phyloP scores from a whole-genome alignment of 2,888 invertebrate species.

The Ochlodes sylvanus region DNA sequence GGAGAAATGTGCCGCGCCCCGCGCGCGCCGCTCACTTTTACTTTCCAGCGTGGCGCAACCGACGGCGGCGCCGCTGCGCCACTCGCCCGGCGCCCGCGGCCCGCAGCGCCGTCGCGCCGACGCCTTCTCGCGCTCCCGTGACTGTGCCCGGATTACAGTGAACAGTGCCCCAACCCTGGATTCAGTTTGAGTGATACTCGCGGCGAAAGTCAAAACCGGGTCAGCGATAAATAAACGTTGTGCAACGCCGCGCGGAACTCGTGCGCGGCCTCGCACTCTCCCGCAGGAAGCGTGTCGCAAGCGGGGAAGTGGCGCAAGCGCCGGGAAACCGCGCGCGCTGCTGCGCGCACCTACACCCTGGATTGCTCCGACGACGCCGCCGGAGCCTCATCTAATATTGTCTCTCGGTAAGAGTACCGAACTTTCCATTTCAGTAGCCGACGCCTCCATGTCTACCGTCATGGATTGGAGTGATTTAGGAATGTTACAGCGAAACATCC shows the following conservation, averaged over 20 bases:
- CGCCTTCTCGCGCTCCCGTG: slow-evolving; percentile 55
- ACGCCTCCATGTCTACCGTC: slow-evolving; percentile 13
- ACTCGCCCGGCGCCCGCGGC: slow-evolving; percentile 84
- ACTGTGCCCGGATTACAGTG: slow-evolving; percentile 83
- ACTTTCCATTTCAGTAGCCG: slow-evolving; percentile 37
- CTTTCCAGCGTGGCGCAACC: slow-evolving; percentile 84
- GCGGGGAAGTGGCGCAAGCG: slow-evolving; percentile 82
- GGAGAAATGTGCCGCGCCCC: slow-evolving; percentile 82
- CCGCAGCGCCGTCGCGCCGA: slow-evolving; percentile 82
- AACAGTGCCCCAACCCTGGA: slow-evolving; percentile 74
- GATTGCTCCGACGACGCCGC: slow-evolving; percentile 64
- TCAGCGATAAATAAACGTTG: slow-evolving; percentile 77
- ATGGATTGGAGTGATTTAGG: slow-evolving; percentile 27
- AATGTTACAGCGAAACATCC: slow-evolving; percentile 47
- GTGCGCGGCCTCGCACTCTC: slow-evolving; percentile 81
- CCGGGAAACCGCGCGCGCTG: slow-evolving; percentile 76
- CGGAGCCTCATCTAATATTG: slow-evolving; percentile 58
- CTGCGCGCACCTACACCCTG: slow-evolving; percentile 67
- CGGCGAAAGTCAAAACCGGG: slow-evolving; percentile 77
- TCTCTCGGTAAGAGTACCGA: slow-evolving; percentile 48
- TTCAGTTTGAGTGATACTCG: slow-evolving; percentile 71
- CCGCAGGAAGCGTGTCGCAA: slow-evolving; percentile 82
- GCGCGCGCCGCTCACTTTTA: slow-evolving; percentile 83
- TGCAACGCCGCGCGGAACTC: slow-evolving; percentile 78
- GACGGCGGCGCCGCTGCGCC: slow-evolving; percentile 76